These are phyloP conservation scores for Empidonax traillii DNA, from an alignment of 2,113 vertebrate species.

Conservation along the genomic window DNA sequence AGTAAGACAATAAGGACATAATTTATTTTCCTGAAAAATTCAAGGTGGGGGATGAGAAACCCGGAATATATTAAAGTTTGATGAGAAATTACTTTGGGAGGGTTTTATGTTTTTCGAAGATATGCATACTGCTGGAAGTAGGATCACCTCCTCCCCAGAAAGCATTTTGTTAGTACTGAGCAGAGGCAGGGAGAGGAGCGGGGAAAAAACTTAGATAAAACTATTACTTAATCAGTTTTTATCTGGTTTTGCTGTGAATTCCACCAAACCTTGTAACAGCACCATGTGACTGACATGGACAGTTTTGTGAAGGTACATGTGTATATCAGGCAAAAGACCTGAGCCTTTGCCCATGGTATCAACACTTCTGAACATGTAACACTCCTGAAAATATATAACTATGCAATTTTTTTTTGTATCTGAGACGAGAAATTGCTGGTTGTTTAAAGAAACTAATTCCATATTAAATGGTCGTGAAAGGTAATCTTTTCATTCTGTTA, in stretches of 20 bases:
- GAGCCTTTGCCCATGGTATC: neutral
- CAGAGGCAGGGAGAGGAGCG: fast-evolving
- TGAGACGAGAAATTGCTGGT: fast-evolving
- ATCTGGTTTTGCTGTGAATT: neutral
- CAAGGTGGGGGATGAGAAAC: neutral
- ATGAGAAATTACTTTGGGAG: neutral
- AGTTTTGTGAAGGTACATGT: neutral
- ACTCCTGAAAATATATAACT: neutral
- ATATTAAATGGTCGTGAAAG: neutral
- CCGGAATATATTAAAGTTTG: neutral
- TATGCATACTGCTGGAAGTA: neutral
- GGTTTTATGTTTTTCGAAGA: neutral
- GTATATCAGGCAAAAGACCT: neutral
- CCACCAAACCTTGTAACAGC: neutral
- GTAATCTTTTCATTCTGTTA: neutral
- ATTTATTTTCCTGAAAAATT: neutral
- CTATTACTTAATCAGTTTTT: neutral
- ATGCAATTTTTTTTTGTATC: neutral
- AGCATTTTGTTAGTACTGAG: neutral
- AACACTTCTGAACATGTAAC: neutral
- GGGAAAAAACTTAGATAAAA: neutral
- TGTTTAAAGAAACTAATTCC: neutral
- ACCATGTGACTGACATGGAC: neutral
- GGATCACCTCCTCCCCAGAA: neutral
- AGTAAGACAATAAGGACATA: neutral